phyloP scores from a whole-genome alignment of 2,888 invertebrate species.

The Malachius bipustulatus region DNA sequence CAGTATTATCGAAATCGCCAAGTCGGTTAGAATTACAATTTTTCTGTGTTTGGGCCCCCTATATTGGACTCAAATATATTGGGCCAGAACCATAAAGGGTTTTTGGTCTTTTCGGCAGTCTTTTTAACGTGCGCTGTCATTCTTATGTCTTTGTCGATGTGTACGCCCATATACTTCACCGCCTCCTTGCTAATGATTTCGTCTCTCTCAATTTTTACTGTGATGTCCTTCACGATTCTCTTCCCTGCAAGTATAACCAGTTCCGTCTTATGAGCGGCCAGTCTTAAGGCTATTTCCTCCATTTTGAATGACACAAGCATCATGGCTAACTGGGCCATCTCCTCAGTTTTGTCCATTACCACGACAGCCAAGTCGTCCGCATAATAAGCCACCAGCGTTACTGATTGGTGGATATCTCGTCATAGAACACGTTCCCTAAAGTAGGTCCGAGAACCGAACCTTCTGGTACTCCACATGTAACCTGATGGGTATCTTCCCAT shows the following conservation, averaged over 20 bases:
- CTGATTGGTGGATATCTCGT: no score
- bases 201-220: not conserved
- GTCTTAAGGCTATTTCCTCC: not conserved
- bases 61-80: not conserved
- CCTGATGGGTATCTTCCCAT: no score
- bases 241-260: not conserved
- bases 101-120: not conserved
- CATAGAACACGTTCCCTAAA: no score
- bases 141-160: not conserved
- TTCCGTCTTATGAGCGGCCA: not conserved
- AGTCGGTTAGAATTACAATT: not conserved
- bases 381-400: no score
- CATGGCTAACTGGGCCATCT: no score
- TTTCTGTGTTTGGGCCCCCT: not conserved
- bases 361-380: no score
- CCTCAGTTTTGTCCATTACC: no score
- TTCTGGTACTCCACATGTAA: no score
- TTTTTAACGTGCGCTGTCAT: not conserved
- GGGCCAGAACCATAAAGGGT: not conserved
- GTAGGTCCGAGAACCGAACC: no score
- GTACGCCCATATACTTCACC: not conserved
- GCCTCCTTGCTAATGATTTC: not conserved
- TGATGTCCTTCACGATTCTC: not conserved
- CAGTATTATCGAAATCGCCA: not conserved
- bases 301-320: no score